Percentiles rank a stretch among this genome's conserved stretches.
These are phyloP conservation scores for Mormyrus proboscirostris DNA, from an alignment of 2,797 vertebrate species.

Conservation along the genomic window DNA sequence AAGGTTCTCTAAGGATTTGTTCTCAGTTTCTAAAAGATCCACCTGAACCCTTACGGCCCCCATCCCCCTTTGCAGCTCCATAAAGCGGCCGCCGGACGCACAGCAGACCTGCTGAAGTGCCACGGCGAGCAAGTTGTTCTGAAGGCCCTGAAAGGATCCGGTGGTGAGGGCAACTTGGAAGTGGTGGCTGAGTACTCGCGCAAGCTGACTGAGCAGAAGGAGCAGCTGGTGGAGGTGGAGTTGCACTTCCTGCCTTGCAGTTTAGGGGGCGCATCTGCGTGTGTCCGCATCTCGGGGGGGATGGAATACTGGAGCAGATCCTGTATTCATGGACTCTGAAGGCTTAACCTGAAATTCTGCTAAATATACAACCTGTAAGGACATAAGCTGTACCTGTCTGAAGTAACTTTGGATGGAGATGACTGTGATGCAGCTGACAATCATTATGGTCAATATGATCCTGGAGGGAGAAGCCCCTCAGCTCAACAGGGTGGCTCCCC, in stretches of 20 bases:
- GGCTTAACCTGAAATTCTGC: background rate
- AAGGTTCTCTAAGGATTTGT: background rate
- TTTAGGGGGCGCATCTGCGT: background rate
- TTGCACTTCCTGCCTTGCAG: too few relatives aligned
- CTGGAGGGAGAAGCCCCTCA: background rate
- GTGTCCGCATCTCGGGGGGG: background rate
- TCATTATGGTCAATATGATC: background rate
- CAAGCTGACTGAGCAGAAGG: conserved; percentile 90
- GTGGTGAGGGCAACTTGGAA: conserved; percentile 89
- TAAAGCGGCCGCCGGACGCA: conserved; percentile 72
- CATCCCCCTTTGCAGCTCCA: conserved; percentile 67
- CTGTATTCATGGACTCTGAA: background rate
- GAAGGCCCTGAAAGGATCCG: conserved; percentile 80
- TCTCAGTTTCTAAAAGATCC: background rate
- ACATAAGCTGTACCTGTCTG: background rate
- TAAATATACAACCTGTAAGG: background rate
- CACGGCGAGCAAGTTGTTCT: conserved; percentile 82
- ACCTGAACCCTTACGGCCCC: background rate
- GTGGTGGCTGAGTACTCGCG: conserved; percentile 80
- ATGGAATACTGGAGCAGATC: background rate
- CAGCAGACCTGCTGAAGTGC: conserved; percentile 80
- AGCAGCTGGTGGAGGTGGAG: conserved; percentile 89
- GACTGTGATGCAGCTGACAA: background rate
- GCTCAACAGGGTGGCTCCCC: background rate
- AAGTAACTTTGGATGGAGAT: background rate